Conservation (phyloP, 2,113 vertebrate genomes). For the Amphiprion ocellaris region DNA sequence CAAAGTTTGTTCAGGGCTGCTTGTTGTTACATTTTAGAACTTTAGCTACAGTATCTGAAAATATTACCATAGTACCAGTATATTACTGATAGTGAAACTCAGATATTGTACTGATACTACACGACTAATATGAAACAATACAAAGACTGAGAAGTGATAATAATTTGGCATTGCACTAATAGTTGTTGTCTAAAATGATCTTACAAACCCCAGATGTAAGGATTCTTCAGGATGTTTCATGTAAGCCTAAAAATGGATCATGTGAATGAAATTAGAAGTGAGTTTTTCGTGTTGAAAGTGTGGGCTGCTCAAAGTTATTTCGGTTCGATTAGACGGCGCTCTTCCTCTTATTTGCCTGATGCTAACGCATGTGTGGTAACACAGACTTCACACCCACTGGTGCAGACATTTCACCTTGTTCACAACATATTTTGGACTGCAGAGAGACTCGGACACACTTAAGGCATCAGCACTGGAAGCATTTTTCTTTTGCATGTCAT, state of each 20-base stretch:
- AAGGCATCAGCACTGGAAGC: not conserved
- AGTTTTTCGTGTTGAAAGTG: not conserved
- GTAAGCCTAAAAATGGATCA: not conserved
- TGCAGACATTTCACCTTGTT: constrained; percentile 6
- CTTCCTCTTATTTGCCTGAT: constrained; percentile 64
- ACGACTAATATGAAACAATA: not conserved
- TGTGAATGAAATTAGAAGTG: too few species aligned
- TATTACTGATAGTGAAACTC: too few species aligned
- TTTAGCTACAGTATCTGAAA: too few species aligned
- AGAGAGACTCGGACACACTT: not conserved
- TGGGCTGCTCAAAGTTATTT: constrained; percentile 7
- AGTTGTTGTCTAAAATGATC: too few species aligned
- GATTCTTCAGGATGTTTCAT: not conserved
- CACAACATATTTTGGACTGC: constrained; percentile 7
- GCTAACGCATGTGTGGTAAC: not conserved
- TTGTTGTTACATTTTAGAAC: too few species aligned
- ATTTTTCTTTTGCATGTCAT: constrained; percentile 28
- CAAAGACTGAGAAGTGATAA: not conserved
- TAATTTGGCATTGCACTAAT: not conserved
- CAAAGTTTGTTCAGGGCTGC: too few species aligned
- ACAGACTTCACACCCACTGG: constrained; percentile 5
- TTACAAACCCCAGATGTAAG: too few species aligned
- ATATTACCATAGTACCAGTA: too few species aligned
- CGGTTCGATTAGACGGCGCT: not conserved
- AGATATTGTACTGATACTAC: too few species aligned